Percentiles rank a stretch among this genome's conserved stretches.
phyloP scores from a whole-genome alignment of 2,113 vertebrate species.

The Octodon degus region DNA sequence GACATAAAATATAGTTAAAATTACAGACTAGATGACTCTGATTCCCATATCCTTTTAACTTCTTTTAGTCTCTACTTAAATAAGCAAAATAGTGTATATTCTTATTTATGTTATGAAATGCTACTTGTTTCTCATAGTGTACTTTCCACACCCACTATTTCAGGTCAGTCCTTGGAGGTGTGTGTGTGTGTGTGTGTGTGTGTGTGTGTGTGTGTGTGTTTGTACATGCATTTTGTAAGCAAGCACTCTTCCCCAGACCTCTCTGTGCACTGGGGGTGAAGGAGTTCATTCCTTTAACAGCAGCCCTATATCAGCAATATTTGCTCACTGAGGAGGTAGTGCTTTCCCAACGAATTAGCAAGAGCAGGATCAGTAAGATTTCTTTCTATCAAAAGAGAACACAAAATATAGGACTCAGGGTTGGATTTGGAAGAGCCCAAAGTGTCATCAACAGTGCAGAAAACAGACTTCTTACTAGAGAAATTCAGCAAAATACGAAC shows the following conservation, averaged over 20 bases:
- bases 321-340: neutral
- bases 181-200: neutral
- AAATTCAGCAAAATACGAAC: neutral
- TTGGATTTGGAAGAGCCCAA: neutral
- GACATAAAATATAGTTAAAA: constrained; percentile 11
- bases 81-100: neutral
- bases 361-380: neutral
- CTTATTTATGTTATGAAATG: neutral
- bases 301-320: neutral
- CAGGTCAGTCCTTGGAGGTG: neutral
- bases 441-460: neutral
- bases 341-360: neutral
- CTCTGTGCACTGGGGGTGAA: neutral
- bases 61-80: constrained; percentile 5
- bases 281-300: neutral
- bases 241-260: neutral
- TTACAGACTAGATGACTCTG: neutral
- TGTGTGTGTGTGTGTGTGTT: neutral
- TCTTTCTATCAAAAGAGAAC: neutral
- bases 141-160: neutral
- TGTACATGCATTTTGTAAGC: neutral
- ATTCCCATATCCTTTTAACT: neutral
- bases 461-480: neutral
- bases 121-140: neutral
- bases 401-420: neutral